These are phyloP conservation scores for Saimiri boliviensis DNA, from an alignment of 2,113 vertebrate species.

Conservation along the genomic window DNA sequence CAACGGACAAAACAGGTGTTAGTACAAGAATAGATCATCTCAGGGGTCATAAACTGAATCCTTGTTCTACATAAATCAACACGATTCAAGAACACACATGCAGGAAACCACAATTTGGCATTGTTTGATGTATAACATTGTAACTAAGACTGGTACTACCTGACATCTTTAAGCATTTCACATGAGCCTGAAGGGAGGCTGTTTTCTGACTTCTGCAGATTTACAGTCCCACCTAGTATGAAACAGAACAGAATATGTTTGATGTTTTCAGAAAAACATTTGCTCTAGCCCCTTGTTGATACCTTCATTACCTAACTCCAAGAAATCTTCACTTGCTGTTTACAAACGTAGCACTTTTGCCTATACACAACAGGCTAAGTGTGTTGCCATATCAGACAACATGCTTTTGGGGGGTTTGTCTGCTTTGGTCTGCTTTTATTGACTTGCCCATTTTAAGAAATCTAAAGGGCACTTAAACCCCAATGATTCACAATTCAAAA, in stretches of 20 bases:
- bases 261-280: slow-evolving; percentile 55
- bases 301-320: neutral
- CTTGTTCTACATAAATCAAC: neutral
- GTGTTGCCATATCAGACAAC: neutral
- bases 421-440: slow-evolving; percentile 50
- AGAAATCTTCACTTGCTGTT: slow-evolving; percentile 48
- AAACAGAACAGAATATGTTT: slow-evolving; percentile 54
- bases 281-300: slow-evolving; percentile 19
- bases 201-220: slow-evolving; percentile 60
- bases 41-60: neutral
- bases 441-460: neutral
- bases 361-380: slow-evolving; percentile 11
- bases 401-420: neutral
- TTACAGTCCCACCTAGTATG: slow-evolving; percentile 2
- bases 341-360: neutral
- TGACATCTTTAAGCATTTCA: slow-evolving; percentile 5
- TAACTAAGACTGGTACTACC: slow-evolving; percentile 23
- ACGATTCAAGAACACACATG: neutral
- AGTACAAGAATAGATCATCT: slow-evolving; percentile 42
- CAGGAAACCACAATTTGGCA: neutral
- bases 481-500: slow-evolving; percentile 30
- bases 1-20: slow-evolving; percentile 38
- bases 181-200: slow-evolving; percentile 25
- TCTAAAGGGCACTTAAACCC: slow-evolving; percentile 24
- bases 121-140: slow-evolving; percentile 19